Evolutionary conservation across 1,140 invertebrate species (phyloP).

Genomic region (Drosophila teissieri): DNA sequence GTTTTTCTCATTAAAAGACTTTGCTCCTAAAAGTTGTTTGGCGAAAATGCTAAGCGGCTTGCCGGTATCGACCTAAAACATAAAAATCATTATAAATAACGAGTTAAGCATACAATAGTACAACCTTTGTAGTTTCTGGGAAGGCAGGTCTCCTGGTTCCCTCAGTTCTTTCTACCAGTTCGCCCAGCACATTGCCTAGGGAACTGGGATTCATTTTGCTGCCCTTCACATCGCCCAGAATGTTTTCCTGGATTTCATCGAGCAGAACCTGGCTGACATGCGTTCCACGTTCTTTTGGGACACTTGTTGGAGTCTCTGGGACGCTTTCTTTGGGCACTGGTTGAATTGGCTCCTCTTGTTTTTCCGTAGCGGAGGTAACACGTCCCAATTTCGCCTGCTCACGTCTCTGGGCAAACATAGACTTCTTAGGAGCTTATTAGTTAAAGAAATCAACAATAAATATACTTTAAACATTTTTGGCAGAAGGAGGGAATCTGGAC

Average conservation of each 20-base stretch:
- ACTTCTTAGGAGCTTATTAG: constrained; percentile 57
- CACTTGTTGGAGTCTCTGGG: background rate
- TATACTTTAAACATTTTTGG: background rate
- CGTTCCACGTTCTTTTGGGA: background rate
- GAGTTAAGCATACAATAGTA: background rate
- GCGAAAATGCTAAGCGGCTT: constrained; percentile 59
- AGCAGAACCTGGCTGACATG: constrained; percentile 40
- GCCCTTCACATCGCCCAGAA: constrained; percentile 62
- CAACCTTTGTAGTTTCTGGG: constrained; percentile 8
- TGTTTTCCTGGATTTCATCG: constrained; percentile 78
- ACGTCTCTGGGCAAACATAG: constrained; percentile 71
- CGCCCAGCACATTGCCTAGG: constrained; percentile 86
- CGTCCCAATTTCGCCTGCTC: constrained; percentile 65
- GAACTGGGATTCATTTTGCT: constrained; percentile 37
- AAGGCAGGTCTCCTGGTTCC: background rate
- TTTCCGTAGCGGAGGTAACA: background rate
- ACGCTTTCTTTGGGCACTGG: background rate
- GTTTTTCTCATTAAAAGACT: background rate
- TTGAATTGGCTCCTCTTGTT: background rate
- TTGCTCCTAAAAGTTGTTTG: constrained; percentile 21
- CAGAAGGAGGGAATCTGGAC: background rate
- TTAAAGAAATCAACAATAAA: background rate
- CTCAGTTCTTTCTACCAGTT: constrained; percentile 86
- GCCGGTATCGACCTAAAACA: constrained; percentile 15
- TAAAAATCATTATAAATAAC: background rate